These are phyloP conservation scores for Eupeodes corollae DNA, from an alignment of 1,140 invertebrate genomes.

Conservation along the genomic window DNA sequence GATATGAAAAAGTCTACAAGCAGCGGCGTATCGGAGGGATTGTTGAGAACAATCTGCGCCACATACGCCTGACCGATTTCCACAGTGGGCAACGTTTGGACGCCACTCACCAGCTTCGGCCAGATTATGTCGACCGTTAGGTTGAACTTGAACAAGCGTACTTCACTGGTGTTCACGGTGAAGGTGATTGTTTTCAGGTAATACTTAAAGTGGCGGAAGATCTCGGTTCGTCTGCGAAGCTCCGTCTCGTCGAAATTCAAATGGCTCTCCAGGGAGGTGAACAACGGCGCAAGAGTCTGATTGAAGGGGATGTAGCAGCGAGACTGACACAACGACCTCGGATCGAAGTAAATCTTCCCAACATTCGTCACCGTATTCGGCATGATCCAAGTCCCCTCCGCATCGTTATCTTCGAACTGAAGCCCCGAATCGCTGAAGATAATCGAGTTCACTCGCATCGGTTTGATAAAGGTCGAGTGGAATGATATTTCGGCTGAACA, in stretches of 20 bases:
- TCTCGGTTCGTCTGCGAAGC: constrained; percentile 24
- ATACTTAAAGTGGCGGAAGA: constrained; percentile 23
- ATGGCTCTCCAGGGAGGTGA: constrained; percentile 8
- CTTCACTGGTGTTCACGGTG: constrained; percentile 23
- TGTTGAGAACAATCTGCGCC: constrained; percentile 19
- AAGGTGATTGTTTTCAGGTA: constrained; percentile 22
- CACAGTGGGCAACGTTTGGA: constrained; percentile 19
- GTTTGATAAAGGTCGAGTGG: constrained; percentile 58
- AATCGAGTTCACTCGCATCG: constrained; percentile 51
- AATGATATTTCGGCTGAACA: constrained; percentile 60
- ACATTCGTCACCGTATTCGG: constrained; percentile 41
- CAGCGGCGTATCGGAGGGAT: constrained; percentile 25
- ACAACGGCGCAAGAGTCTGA: background rate
- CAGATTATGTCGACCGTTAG: constrained; percentile 26
- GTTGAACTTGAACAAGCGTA: constrained; percentile 26
- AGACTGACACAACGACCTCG: constrained; percentile 52
- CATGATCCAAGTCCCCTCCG: constrained; percentile 31
- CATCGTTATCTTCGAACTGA: constrained; percentile 39
- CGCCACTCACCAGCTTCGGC: constrained; percentile 28
- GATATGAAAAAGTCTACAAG: constrained; percentile 26
- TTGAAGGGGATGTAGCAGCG: constrained; percentile 55
- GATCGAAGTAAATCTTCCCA: constrained; percentile 51
- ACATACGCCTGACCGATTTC: constrained; percentile 25
- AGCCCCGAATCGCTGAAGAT: constrained; percentile 21
- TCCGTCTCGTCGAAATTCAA: constrained; percentile 22